Conservation (phyloP, 2,113 vertebrate species). For the Sclerurus mexicanus region DNA sequence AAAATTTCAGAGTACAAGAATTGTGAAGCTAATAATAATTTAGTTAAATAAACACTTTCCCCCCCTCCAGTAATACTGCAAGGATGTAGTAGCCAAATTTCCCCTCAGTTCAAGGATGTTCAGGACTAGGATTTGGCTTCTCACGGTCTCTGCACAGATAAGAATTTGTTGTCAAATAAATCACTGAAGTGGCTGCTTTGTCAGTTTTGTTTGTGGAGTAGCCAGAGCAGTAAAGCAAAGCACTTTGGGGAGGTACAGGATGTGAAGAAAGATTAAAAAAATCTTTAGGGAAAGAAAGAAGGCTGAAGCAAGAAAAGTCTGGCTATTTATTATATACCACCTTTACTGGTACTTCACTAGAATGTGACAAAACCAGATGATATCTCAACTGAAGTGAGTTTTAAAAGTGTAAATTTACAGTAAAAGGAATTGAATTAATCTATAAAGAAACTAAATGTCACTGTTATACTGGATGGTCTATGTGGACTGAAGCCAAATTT, state of each 20-base stretch:
- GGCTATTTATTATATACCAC: neutral
- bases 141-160: neutral
- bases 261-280: neutral
- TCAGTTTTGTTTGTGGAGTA: neutral
- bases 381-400: neutral
- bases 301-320: neutral
- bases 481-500: neutral
- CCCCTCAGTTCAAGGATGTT: neutral
- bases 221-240: neutral
- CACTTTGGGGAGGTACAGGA: neutral
- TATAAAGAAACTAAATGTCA: neutral
- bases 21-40: neutral
- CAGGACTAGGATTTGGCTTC: neutral
- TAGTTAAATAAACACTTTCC: neutral
- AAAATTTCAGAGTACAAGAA: neutral
- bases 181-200: neutral
- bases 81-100: neutral
- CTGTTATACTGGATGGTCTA: neutral
- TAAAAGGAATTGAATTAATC: neutral
- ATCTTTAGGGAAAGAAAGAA: neutral
- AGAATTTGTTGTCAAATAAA: neutral
- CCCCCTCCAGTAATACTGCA: neutral
- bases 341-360: neutral
- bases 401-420: neutral
- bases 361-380: neutral